A percentile compares a stretch with the other conserved stretches of the same genome.
Conservation (phyloP, 2,113 vertebrate genomes). For the Poeciliopsis turrubarensis region DNA sequence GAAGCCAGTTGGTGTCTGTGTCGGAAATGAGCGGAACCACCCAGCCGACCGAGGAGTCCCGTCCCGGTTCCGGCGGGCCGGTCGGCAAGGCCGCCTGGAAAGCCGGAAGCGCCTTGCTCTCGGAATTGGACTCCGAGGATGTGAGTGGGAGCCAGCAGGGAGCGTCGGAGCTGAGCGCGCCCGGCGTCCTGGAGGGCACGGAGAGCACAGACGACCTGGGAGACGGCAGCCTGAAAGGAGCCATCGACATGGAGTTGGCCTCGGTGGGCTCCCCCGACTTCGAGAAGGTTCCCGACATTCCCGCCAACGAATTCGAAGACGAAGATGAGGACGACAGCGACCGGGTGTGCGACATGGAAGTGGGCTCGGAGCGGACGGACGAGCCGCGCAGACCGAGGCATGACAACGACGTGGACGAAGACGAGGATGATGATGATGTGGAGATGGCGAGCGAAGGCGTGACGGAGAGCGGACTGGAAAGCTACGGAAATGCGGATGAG, state of each 20-base stretch:
- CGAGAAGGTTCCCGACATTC: constrained; percentile 80
- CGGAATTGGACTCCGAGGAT: constrained; percentile 83
- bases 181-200: constrained; percentile 81
- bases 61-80: constrained; percentile 78
- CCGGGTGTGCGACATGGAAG: constrained; percentile 81
- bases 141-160: constrained; percentile 83
- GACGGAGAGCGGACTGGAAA: constrained; percentile 82
- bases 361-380: constrained; percentile 77
- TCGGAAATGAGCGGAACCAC: constrained; percentile 85
- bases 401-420: constrained; percentile 71
- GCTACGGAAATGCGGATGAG: constrained; percentile 81
- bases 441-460: constrained; percentile 84
- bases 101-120: constrained; percentile 68
- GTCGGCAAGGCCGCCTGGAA: constrained; percentile 70
- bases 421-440: constrained; percentile 79
- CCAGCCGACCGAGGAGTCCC: constrained; percentile 81
- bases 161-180: constrained; percentile 80
- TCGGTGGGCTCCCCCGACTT: constrained; percentile 79
- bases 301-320: constrained; percentile 74
- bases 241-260: constrained; percentile 78
- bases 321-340: constrained; percentile 69
- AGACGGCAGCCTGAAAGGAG: constrained; percentile 81
- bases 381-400: constrained; percentile 59
- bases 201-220: constrained; percentile 82
- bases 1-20: constrained; percentile 78